A percentile compares a stretch with the other conserved stretches of the same genome.
Evolutionary conservation across 2,888 invertebrate species (phyloP).

Genomic region (Callinectes sapidus): DNA sequence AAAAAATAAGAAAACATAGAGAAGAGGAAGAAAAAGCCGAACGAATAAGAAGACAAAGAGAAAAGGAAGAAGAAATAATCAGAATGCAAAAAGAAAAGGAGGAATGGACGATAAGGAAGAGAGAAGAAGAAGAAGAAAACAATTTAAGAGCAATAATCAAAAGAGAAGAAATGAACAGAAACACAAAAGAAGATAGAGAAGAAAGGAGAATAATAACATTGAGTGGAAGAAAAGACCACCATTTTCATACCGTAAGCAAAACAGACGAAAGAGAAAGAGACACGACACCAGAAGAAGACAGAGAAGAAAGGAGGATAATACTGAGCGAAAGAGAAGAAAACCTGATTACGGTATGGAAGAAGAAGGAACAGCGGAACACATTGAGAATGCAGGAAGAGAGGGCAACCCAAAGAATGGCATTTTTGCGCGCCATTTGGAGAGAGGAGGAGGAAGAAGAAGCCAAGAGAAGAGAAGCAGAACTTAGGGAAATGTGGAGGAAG

Average conservation of each 20-base stretch:
- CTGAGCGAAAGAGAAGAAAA: not conserved
- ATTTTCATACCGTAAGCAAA: not conserved
- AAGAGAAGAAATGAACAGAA: no score
- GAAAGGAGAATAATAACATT: not conserved
- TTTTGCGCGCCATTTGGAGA: not conserved
- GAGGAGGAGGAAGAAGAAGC: not conserved
- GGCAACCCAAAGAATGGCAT: not conserved
- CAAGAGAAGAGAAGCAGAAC: conserved; percentile 11
- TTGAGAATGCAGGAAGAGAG: not conserved
- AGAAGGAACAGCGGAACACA: not conserved
- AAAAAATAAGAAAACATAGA: not conserved
- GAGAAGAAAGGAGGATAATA: not conserved
- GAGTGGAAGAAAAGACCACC: not conserved
- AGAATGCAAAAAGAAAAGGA: no score
- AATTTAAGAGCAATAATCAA: no score
- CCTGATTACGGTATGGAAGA: not conserved
- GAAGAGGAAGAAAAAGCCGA: no score
- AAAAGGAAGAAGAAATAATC: no score
- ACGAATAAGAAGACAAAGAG: no score
- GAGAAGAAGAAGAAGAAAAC: no score
- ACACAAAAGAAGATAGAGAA: not conserved
- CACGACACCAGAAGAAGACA: not conserved
- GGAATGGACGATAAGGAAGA: no score
- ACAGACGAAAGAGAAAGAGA: not conserved
- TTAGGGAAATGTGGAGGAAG: not conserved